A percentile compares a stretch with the other conserved stretches of the same genome.
Evolutionary conservation across 35 echinoderm and acorn worm species (phyloP).

Genomic region (Apostichopus californicus): DNA sequence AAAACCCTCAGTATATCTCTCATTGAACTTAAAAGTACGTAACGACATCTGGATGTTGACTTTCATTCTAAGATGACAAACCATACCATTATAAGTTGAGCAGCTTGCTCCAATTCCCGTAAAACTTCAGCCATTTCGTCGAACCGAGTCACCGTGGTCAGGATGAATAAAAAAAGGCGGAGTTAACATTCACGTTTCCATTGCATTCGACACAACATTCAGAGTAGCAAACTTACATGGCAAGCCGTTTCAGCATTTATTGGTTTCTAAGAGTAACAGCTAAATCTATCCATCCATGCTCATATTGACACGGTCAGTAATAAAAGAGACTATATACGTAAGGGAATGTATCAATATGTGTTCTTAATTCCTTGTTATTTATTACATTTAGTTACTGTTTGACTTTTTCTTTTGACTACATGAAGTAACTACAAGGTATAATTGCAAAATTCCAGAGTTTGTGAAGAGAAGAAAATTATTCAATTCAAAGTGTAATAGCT

Average conservation of each 20-base stretch:
- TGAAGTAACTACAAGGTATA: no score
- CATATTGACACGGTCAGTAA: background rate
- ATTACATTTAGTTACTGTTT: no score
- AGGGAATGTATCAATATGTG: no score
- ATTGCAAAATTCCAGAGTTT: no score
- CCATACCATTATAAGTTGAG: constrained; percentile 74
- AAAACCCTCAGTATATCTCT: no score
- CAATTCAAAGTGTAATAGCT: no score
- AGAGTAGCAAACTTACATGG: background rate
- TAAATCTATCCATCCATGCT: background rate
- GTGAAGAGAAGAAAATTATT: no score
- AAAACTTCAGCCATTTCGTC: constrained; percentile 67
- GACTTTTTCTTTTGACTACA: no score
- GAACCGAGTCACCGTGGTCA: background rate
- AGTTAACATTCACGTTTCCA: background rate
- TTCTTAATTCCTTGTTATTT: no score
- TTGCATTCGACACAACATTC: background rate
- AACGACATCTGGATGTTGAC: no score
- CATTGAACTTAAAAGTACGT: no score
- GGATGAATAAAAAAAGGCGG: background rate
- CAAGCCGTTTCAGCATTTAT: background rate
- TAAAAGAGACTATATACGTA: background rate
- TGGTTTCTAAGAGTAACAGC: background rate
- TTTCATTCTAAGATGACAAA: no score
- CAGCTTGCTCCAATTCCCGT: constrained; percentile 71